Evolutionary conservation across 2,888 invertebrate species (phyloP).

Genomic region (Pilophorus perplexus): DNA sequence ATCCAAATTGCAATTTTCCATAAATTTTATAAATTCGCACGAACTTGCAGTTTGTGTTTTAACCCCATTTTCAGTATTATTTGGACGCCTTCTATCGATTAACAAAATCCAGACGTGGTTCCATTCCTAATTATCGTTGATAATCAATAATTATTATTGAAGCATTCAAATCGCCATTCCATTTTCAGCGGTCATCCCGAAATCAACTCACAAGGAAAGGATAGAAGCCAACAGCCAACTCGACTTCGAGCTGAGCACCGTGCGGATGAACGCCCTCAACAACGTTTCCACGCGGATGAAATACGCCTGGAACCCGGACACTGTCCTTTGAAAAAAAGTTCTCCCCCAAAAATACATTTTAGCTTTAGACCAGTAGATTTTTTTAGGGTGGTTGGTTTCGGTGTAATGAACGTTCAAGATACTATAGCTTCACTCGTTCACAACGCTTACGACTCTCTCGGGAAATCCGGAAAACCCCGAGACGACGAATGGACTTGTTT

Average conservation of each 20-base stretch:
- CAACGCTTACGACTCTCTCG: conserved; percentile 62
- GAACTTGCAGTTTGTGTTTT: too few species aligned
- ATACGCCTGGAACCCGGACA: conserved; percentile 62
- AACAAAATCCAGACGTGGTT: too few species aligned
- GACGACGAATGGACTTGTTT: conserved; percentile 85
- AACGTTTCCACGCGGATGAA: conserved; percentile 54
- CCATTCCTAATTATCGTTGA: too few species aligned
- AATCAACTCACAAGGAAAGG: conserved; percentile 59
- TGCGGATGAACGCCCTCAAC: conserved; percentile 57
- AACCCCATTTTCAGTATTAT: too few species aligned
- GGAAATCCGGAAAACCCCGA: conserved; percentile 78
- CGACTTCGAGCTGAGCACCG: conserved; percentile 59
- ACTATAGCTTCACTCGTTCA: too few species aligned
- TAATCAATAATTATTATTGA: too few species aligned
- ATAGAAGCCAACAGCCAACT: conserved; percentile 61
- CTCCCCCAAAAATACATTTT: too few species aligned
- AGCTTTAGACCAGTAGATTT: background rate
- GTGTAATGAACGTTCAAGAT: background rate
- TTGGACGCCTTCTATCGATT: too few species aligned
- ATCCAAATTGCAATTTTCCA: too few species aligned
- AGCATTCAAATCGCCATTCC: too few species aligned
- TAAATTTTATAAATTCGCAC: too few species aligned
- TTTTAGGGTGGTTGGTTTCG: conserved; percentile 3
- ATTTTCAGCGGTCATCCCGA: conserved; percentile 62
- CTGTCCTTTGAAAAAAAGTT: conserved; percentile 52